These are phyloP conservation scores for Xenopus laevis DNA, from an alignment of 2,113 vertebrate species.

Conservation along the genomic window DNA sequence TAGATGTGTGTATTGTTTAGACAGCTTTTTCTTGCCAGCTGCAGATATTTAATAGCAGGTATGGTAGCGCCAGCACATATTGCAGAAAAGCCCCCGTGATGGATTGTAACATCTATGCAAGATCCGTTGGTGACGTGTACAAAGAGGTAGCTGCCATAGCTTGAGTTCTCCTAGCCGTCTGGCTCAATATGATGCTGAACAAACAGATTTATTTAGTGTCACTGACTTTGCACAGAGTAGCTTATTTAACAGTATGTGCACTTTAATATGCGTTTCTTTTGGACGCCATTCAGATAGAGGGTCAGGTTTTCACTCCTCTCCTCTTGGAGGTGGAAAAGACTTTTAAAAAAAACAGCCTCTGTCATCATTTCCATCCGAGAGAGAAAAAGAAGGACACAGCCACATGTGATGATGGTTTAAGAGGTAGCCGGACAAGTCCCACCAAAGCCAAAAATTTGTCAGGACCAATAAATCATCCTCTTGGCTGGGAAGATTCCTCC, in stretches of 20 bases:
- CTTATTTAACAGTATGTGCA: constrained; percentile 25
- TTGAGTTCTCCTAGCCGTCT: no score
- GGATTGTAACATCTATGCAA: no score
- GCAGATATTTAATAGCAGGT: no score
- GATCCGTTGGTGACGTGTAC: no score
- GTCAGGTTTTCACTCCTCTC: constrained; percentile 7
- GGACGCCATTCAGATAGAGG: constrained; percentile 16
- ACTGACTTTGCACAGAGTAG: constrained; percentile 37
- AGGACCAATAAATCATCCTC: constrained; percentile 24
- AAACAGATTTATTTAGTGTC: constrained; percentile 35
- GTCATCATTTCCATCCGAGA: constrained; percentile 24
- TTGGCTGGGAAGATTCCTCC: constrained; percentile 16
- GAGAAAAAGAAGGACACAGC: not conserved
- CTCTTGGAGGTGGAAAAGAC: not conserved
- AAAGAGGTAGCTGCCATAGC: no score
- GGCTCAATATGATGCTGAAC: constrained; percentile 4
- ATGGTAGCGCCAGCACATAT: no score
- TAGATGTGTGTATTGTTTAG: no score
- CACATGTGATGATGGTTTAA: not conserved
- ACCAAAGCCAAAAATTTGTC: constrained; percentile 23
- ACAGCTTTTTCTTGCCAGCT: no score
- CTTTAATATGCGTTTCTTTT: constrained; percentile 21
- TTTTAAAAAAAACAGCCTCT: not conserved
- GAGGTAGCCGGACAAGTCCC: not conserved
- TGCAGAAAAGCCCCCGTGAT: no score